Percentiles rank a stretch among this genome's conserved stretches.
These are phyloP conservation scores for Galerucella calmariensis DNA, from an alignment of 2,888 invertebrate genomes.

Conservation along the genomic window DNA sequence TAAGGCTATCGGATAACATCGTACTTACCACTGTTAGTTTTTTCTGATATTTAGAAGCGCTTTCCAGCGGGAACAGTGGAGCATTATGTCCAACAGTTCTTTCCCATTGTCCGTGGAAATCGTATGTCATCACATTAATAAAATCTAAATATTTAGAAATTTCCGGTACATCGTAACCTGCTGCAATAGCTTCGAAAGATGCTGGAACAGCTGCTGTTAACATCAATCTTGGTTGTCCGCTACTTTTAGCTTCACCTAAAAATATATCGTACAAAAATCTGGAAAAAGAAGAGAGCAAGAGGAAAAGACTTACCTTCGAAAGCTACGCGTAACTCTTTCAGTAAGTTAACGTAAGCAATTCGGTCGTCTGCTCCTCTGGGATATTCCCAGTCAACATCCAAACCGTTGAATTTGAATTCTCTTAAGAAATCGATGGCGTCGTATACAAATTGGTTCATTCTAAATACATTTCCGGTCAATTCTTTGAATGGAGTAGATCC, in stretches of 20 bases:
- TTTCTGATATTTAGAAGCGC: conserved; percentile 91
- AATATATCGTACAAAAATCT: neutral
- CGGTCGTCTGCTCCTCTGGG: conserved; percentile 91
- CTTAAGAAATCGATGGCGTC: conserved; percentile 93
- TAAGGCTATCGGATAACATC: no score
- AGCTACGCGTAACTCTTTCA: conserved; percentile 88
- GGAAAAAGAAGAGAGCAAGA: no score
- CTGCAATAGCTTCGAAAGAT: conserved; percentile 92
- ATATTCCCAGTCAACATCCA: conserved; percentile 96
- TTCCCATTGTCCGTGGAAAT: conserved; percentile 96
- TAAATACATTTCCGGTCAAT: conserved; percentile 88
- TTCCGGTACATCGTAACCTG: conserved; percentile 93
- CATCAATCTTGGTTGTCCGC: conserved; percentile 77
- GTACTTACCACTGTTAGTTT: conserved; percentile 87
- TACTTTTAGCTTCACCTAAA: conserved; percentile 75
- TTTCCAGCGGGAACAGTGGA: conserved; percentile 88
- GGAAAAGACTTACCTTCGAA: conserved; percentile 73
- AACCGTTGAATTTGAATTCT: conserved; percentile 90
- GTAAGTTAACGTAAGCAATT: conserved; percentile 82
- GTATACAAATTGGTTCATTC: conserved; percentile 96
- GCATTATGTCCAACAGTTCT: conserved; percentile 93
- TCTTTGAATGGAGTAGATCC: conserved; percentile 96
- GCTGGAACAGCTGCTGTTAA: conserved; percentile 90
- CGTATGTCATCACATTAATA: conserved; percentile 95
- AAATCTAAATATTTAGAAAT: conserved; percentile 94